phyloP scores from a whole-genome alignment of 1,140 invertebrate species.

The Pachyrhynchus sulphureomaculatus region DNA sequence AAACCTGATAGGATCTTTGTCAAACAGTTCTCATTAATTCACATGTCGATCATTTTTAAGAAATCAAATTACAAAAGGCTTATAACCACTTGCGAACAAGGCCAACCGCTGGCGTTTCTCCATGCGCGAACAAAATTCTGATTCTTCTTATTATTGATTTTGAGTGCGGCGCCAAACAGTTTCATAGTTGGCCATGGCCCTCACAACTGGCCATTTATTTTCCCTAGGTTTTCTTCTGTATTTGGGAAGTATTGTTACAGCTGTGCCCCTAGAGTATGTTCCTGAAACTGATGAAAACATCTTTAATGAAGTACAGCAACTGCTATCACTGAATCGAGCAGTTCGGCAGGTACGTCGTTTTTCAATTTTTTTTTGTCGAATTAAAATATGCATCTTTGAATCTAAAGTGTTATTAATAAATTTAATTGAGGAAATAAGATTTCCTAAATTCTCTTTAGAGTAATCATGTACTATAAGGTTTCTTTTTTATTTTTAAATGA shows the following conservation, averaged over 20 bases:
- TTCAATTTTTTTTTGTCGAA: no score
- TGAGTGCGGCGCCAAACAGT: constrained; percentile 1
- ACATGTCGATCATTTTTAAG: not conserved
- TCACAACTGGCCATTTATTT: constrained; percentile 10
- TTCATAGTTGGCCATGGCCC: constrained; percentile 32
- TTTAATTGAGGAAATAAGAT: no score
- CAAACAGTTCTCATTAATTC: no score
- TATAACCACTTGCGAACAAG: constrained; percentile 9
- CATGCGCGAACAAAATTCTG: constrained; percentile 24
- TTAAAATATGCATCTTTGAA: no score
- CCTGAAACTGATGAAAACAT: constrained; percentile 28
- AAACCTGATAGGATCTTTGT: no score
- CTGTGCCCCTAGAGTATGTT: constrained; percentile 26
- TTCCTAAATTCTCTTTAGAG: no score
- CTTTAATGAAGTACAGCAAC: constrained; percentile 44
- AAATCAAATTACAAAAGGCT: not conserved
- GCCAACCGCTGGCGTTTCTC: not conserved
- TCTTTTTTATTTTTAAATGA: no score
- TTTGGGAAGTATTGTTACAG: not conserved
- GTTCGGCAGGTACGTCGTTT: constrained; percentile 23
- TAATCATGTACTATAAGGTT: no score
- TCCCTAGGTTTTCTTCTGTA: constrained; percentile 10
- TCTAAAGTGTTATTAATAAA: no score
- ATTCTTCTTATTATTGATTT: constrained; percentile 27
- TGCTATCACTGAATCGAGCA: constrained; percentile 36